A percentile compares a stretch with the other conserved stretches of the same genome.
These are phyloP conservation scores for Popillia japonica DNA, from an alignment of 1,140 invertebrate genomes.

Conservation along the genomic window DNA sequence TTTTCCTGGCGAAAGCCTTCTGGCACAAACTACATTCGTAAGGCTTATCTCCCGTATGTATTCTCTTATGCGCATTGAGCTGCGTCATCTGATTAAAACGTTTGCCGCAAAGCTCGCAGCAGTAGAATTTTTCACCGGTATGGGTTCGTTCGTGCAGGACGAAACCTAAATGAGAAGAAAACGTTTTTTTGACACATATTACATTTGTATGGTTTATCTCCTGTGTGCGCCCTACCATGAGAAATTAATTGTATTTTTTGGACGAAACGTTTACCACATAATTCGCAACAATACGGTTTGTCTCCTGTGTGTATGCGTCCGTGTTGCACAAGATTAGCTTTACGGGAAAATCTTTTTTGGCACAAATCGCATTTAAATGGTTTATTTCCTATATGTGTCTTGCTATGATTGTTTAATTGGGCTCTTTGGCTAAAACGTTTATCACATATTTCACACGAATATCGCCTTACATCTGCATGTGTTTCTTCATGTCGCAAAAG, in stretches of 20 bases:
- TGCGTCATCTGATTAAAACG: slow-evolving; percentile 68
- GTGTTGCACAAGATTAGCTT: no score
- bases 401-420: no score
- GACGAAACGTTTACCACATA: not conserved
- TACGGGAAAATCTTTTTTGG: no score
- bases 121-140: slow-evolving; percentile 10
- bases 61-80: slow-evolving; percentile 69
- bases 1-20: slow-evolving; percentile 64
- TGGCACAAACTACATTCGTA: slow-evolving; percentile 65
- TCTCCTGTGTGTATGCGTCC: no score
- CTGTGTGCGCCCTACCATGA: not conserved
- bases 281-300: not conserved
- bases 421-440: no score
- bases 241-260: not conserved
- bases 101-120: slow-evolving; percentile 63
- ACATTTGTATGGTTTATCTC: not conserved
- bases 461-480: no score
- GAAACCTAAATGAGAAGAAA: no score
- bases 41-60: slow-evolving; percentile 64
- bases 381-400: no score
- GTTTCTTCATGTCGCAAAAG: no score
- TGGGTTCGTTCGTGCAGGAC: not conserved
- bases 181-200: no score
- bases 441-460: no score
- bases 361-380: no score